phyloP scores from a whole-genome alignment of 2,888 invertebrate species.

The Acleris literana region DNA sequence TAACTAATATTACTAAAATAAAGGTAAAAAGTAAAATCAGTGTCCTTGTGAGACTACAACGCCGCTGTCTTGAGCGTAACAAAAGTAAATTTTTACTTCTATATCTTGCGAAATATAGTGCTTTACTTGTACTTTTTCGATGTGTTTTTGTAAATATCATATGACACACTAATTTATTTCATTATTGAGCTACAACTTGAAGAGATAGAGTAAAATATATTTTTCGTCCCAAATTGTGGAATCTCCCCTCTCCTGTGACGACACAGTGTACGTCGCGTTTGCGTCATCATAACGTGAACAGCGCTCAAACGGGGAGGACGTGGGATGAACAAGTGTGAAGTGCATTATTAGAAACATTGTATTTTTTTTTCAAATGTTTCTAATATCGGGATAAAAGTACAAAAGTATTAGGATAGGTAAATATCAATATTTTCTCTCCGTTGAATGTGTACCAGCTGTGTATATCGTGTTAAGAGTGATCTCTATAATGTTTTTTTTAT shows the following conservation, averaged over 20 bases:
- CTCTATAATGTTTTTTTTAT: conserved; percentile 1
- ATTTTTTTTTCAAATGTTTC: conserved; percentile 76
- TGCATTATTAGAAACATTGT: conserved; percentile 65
- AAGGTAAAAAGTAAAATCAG: not conserved
- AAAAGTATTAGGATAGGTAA: conserved; percentile 78
- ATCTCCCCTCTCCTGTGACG: conserved; percentile 62
- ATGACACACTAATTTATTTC: not conserved
- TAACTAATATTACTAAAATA: too few species aligned
- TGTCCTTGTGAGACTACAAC: conserved; percentile 25
- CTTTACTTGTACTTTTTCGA: not conserved
- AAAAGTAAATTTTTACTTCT: not conserved
- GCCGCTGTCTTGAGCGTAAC: not conserved
- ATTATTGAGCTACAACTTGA: not conserved
- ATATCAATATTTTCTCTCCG: conserved; percentile 21
- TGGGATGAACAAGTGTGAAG: conserved; percentile 61
- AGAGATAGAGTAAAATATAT: conserved; percentile 37
- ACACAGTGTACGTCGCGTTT: conserved; percentile 67
- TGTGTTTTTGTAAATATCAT: not conserved
- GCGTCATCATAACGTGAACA: conserved; percentile 78
- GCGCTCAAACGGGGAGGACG: conserved; percentile 76
- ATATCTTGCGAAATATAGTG: not conserved
- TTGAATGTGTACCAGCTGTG: not conserved
- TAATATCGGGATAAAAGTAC: conserved; percentile 77
- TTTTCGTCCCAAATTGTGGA: conserved; percentile 53
- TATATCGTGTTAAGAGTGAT: not conserved